Evolutionary conservation across 2,113 vertebrate species (phyloP), one percentile per base, ranked within the genome.

Genomic region (Ceuthmochares aereus): DNA sequence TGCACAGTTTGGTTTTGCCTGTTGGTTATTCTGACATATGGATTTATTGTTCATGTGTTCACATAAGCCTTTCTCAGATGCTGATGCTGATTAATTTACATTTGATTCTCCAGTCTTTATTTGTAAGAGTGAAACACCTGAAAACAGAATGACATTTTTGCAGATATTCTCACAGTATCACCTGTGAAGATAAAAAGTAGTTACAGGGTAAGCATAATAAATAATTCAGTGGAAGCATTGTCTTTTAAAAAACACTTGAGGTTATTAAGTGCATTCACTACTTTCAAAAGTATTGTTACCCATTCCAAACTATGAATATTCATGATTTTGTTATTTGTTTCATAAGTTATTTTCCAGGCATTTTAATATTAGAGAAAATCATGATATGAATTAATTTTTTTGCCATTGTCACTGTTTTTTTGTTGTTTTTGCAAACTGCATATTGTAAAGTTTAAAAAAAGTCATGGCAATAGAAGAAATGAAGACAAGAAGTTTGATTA

Each of bases 401-500:
- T 81, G 21, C 11, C 25, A 54, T 69, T 83, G 67, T 82, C 30
- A 30, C 20, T 2, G 2, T 54, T 40, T 82, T 73, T 78, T 87
- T 17, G 62, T 74, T 93, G 63, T 30, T 94, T 94, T 83, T 83
- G 58, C 20, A 76, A 92, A 79, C 30, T 64, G 12, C 43, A 45
- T 32, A 78, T 40, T 75, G 36, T 63, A 77, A 52, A 64, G 18
- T 84, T 92, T 83, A 1, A 60, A 43, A 93, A 73, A 88, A 72
- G 26, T 79, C 14, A 8, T 40, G 43, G 52, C 30, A 55, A n/a
- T 56, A 42, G 74, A 66, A 85, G 30, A 14, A 66, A 34, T 22
- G 67, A 83, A 58, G 63, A 85, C 62, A 90, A 83, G 30, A 36
- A 52, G 30, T 82, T 79, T 90, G 66, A 87, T 90, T 95, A 82